These are phyloP conservation scores for Panurus biarmicus DNA, from an alignment of 2,113 vertebrate species.

Conservation along the genomic window DNA sequence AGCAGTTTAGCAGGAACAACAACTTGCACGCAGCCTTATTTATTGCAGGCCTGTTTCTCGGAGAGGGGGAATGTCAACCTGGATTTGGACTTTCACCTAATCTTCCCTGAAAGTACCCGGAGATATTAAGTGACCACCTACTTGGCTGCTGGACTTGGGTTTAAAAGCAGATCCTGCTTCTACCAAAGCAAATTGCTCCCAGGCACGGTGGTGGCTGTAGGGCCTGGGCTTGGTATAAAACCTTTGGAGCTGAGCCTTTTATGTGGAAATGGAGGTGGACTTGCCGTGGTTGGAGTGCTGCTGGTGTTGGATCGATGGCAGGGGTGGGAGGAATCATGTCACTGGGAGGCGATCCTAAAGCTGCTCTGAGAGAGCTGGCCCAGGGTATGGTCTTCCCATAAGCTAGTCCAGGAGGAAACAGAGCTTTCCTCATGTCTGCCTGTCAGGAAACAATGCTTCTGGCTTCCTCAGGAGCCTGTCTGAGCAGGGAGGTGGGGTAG, in stretches of 20 bases:
- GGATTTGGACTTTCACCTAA: slow-evolving; percentile 61
- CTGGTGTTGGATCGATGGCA: not conserved
- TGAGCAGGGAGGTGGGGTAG: not conserved
- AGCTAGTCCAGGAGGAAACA: not conserved
- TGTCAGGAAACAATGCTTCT: not conserved
- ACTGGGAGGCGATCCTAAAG: not conserved
- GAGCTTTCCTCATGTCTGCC: not conserved
- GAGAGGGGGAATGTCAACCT: slow-evolving; percentile 49
- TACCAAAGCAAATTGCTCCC: not conserved
- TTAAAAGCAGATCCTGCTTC: not conserved
- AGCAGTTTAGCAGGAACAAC: slow-evolving; percentile 51
- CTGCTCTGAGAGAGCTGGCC: not conserved
- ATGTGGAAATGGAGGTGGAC: not conserved
- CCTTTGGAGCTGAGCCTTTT: not conserved
- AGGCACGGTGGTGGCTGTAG: not conserved
- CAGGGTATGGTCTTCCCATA: not conserved
- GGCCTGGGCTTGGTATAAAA: not conserved
- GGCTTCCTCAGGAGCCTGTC: not conserved
- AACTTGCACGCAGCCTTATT: slow-evolving; percentile 52
- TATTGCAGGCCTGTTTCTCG: slow-evolving; percentile 51
- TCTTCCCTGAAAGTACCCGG: slow-evolving; percentile 34
- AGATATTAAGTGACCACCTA: slow-evolving; percentile 58
- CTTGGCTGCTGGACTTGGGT: slow-evolving; percentile 12
- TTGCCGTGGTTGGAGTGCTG: not conserved
- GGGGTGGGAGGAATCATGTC: not conserved